phyloP scores from a whole-genome alignment of 2,888 invertebrate genomes.

The Coremacera marginata region DNA sequence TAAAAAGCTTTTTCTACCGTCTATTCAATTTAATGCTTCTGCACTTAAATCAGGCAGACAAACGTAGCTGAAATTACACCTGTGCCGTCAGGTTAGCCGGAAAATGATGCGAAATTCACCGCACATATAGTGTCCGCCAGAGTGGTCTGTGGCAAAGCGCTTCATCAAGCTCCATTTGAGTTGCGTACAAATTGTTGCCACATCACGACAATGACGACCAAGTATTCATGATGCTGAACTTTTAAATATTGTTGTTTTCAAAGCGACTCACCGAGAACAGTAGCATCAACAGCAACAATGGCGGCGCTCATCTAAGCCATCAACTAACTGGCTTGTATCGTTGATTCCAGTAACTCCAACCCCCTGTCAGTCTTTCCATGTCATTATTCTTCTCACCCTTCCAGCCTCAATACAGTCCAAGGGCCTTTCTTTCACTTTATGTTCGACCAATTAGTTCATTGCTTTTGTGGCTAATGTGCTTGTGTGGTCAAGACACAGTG shows the following conservation, averaged over 20 bases:
- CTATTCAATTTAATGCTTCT: too few species aligned
- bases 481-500: neutral
- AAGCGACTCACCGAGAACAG: conserved; percentile 1
- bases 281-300: conserved; percentile 28
- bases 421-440: neutral
- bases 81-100: too few species aligned
- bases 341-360: neutral
- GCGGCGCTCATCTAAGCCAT: neutral
- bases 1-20: too few species aligned
- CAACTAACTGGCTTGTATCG: neutral
- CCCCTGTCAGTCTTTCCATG: neutral
- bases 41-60: too few species aligned
- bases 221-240: neutral
- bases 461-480: neutral
- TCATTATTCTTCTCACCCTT: neutral
- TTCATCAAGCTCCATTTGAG: conserved; percentile 1
- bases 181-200: conserved; percentile 15
- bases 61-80: too few species aligned
- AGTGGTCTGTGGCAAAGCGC: too few species aligned
- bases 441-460: conserved; percentile 13
- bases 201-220: neutral
- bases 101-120: too few species aligned
- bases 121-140: neutral
- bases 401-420: neutral
- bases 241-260: neutral